Percentiles rank a stretch among this genome's conserved stretches.
Evolutionary conservation across 2,113 vertebrate species (phyloP).

Genomic region (Phalacrocorax pelagicus): DNA sequence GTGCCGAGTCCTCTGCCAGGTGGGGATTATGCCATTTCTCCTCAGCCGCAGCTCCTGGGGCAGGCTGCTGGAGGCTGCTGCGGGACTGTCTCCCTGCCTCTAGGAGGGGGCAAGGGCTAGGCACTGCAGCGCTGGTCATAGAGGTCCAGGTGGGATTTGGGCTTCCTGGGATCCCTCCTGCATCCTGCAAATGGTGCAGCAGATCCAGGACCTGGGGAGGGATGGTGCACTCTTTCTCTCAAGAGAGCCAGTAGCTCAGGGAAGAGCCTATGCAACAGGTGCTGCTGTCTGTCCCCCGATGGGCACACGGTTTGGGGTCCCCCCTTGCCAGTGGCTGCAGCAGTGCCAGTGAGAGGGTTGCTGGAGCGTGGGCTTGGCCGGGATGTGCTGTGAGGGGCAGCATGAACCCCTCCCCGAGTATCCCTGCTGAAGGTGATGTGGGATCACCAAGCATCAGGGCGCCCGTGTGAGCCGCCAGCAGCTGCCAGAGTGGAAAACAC

Average conservation of each 20-base stretch:
- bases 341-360: background rate
- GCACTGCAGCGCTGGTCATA: fast-evolving
- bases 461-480: fast-evolving
- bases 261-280: fast-evolving
- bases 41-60: fast-evolving
- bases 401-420: fast-evolving
- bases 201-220: fast-evolving
- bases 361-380: background rate
- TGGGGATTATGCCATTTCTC: background rate
- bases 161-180: background rate
- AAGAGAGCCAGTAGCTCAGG: fast-evolving
- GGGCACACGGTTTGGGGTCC: fast-evolving
- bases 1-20: background rate
- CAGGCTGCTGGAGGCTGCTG: no score
- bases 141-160: background rate
- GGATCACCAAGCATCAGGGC: background rate
- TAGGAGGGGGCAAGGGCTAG: background rate
- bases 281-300: fast-evolving
- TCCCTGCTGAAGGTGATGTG: fast-evolving
- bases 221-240: fast-evolving
- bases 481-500: background rate
- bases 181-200: fast-evolving
- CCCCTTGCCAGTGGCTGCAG: background rate
- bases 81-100: background rate
- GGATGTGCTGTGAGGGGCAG: fast-evolving